A percentile compares a stretch with the other conserved stretches of the same genome.
Evolutionary conservation across 2,797 vertebrate genomes (phyloP).

Genomic region (Arnoldichthys spilopterus): DNA sequence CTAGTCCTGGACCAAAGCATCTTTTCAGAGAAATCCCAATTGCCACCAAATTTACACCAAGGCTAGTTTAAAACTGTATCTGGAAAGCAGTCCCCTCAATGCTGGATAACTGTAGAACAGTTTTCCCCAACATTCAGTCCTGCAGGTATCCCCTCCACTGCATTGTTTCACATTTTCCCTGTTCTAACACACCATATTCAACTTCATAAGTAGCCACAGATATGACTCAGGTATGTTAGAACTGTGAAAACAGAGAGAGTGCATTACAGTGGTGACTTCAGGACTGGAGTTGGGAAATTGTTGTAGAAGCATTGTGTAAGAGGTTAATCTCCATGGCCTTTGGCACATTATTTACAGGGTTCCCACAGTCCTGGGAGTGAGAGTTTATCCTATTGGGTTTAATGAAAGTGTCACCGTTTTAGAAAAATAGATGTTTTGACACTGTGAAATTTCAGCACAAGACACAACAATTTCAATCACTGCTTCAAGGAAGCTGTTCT

Average conservation of each 20-base stretch:
- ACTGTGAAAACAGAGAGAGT: not conserved
- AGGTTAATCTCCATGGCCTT: constrained; percentile 45
- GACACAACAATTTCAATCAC: constrained; percentile 10
- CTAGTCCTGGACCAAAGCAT: not conserved
- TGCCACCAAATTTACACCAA: not conserved
- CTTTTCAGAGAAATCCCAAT: constrained; percentile 12
- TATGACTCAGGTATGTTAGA: not conserved
- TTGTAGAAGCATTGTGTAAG: constrained; percentile 24
- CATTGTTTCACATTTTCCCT: not conserved
- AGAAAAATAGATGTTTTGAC: not conserved
- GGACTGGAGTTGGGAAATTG: not conserved
- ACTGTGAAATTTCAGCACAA: constrained; percentile 42
- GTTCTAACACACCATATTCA: not conserved
- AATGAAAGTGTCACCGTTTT: not conserved
- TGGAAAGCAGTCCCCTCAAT: not conserved
- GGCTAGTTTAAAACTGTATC: not conserved
- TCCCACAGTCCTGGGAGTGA: constrained; percentile 1
- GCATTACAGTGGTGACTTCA: not conserved
- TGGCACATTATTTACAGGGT: constrained; percentile 34
- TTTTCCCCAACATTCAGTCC: not conserved
- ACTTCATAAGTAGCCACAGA: not conserved
- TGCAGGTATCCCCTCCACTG: not conserved
- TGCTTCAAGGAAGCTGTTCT: not conserved
- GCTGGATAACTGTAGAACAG: not conserved
- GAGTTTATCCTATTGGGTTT: not conserved